These are phyloP conservation scores for Podocnemis expansa DNA, from an alignment of 2,113 vertebrate genomes.

Conservation along the genomic window DNA sequence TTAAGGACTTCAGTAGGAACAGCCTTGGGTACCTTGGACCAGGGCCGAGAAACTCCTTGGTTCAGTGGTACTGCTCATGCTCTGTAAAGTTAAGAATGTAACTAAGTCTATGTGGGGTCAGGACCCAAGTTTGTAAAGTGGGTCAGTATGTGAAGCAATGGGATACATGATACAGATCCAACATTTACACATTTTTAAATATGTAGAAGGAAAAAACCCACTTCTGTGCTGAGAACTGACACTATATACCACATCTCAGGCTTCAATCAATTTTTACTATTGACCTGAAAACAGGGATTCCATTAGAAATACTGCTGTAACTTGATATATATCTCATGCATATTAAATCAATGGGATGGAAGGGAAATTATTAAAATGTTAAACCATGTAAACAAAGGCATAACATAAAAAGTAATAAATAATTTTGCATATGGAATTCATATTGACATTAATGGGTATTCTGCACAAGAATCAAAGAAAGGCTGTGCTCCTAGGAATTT, in stretches of 20 bases:
- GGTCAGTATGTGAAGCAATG: background rate
- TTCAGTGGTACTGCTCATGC: background rate
- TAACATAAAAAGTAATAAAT: conserved; percentile 21
- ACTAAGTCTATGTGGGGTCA: background rate
- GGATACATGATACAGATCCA: background rate
- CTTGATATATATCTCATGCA: conserved; percentile 45
- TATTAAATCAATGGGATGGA: conserved; percentile 37
- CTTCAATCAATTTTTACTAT: conserved; percentile 47
- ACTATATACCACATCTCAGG: background rate
- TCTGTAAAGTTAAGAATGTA: background rate
- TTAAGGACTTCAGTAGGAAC: background rate
- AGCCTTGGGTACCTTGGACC: background rate
- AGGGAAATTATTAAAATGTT: conserved; percentile 49
- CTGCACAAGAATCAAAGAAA: conserved; percentile 25
- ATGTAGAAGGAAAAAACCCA: conserved; percentile 12
- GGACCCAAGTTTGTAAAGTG: background rate
- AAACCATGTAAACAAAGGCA: conserved; percentile 51
- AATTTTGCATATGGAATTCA: conserved; percentile 35
- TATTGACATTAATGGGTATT: conserved; percentile 42
- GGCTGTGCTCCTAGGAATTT: background rate
- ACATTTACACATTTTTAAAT: background rate
- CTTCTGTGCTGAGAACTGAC: conserved; percentile 25
- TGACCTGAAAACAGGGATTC: conserved; percentile 70
- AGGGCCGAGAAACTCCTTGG: background rate
- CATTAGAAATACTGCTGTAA: conserved; percentile 65